phyloP scores from a whole-genome alignment of 2,113 vertebrate genomes.

The Tautogolabrus adspersus region DNA sequence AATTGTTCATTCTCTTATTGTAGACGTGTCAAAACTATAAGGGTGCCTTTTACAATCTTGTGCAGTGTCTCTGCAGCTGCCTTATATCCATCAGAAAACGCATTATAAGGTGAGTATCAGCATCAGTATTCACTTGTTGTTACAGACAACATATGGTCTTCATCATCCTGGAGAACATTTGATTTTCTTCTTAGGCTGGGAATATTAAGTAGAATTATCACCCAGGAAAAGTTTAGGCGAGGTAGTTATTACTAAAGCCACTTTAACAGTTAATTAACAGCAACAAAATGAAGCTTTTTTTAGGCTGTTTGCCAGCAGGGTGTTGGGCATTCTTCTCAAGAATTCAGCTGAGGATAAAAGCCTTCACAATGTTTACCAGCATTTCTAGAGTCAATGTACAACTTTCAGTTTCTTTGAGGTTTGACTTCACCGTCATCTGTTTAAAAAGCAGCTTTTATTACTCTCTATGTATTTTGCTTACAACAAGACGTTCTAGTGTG shows the following conservation, averaged over 20 bases:
- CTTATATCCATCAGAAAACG: slow-evolving; percentile 20
- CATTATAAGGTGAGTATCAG: slow-evolving; percentile 26
- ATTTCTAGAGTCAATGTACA: neutral
- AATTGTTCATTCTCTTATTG: neutral
- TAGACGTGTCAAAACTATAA: slow-evolving; percentile 1
- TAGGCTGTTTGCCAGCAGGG: neutral
- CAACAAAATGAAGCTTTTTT: neutral
- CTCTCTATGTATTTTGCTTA: neutral
- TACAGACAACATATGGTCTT: slow-evolving; percentile 39
- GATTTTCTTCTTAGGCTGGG: slow-evolving; percentile 18
- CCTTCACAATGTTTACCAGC: neutral
- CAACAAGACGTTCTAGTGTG: too few species aligned
- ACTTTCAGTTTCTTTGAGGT: neutral
- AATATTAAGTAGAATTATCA: slow-evolving; percentile 45
- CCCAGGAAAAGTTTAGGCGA: slow-evolving; percentile 24
- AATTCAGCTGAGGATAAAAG: neutral
- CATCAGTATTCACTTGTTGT: slow-evolving; percentile 39
- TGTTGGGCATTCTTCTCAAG: neutral
- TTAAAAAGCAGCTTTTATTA: neutral
- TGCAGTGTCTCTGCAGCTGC: slow-evolving; percentile 19
- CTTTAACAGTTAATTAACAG: neutral
- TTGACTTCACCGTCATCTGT: neutral
- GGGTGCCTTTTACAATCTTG: slow-evolving; percentile 8
- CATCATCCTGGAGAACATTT: slow-evolving; percentile 36
- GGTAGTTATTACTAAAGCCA: neutral